A percentile compares a stretch with the other conserved stretches of the same genome.
Conservation (phyloP, 2,797 vertebrate species). For the Anguilla marmorata region DNA sequence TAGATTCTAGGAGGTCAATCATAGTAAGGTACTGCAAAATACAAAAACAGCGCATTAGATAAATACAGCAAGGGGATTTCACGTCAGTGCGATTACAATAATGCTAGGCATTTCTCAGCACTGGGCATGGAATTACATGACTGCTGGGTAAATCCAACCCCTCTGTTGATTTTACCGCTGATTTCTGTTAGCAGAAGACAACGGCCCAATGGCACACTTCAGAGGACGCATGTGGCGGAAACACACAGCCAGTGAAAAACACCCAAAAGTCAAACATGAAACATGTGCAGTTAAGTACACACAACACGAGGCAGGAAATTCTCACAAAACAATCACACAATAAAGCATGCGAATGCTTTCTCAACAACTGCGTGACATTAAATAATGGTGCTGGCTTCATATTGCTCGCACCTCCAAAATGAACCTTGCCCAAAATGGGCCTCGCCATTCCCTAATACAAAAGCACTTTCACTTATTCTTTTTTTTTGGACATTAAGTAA, state of each 20-base stretch:
- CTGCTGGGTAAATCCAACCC: background rate
- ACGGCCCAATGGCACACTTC: background rate
- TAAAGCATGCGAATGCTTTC: background rate
- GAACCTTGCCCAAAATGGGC: background rate
- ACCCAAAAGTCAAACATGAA: slow-evolving; percentile 16
- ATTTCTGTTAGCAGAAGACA: background rate
- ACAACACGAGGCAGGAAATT: background rate
- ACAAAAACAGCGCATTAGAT: background rate
- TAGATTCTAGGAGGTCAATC: slow-evolving; percentile 88
- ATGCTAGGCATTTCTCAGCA: background rate
- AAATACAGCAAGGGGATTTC: background rate
- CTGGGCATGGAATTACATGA: background rate
- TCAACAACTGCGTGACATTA: background rate
- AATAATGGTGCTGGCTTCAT: background rate
- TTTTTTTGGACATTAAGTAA: background rate
- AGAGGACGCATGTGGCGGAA: background rate
- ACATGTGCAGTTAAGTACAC: background rate
- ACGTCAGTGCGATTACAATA: background rate
- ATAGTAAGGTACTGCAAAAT: slow-evolving; percentile 48
- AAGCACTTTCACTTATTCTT: background rate
- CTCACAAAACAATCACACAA: background rate
- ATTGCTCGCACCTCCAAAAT: background rate
- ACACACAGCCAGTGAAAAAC: background rate
- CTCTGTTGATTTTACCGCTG: background rate
- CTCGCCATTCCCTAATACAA: background rate